Evolutionary conservation across 2,113 vertebrate species (phyloP).

Genomic region (Urocolius indicus): DNA sequence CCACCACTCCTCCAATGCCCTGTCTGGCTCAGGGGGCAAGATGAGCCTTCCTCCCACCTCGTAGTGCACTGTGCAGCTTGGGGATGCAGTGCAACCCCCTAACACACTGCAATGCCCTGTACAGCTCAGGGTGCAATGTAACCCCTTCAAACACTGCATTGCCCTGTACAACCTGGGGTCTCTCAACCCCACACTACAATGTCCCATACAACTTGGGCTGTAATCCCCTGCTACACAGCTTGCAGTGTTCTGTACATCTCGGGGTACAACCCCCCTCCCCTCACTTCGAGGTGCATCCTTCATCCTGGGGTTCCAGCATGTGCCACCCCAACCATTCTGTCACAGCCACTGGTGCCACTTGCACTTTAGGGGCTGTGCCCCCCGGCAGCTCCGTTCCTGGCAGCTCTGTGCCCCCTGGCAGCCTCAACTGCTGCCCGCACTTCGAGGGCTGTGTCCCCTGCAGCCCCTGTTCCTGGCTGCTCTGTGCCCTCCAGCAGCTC

Average conservation of each 20-base stretch:
- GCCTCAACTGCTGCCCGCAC: too few relatives aligned
- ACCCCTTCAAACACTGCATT: rapidly evolving
- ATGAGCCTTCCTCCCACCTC: rapidly evolving
- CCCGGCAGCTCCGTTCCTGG: too few relatives aligned
- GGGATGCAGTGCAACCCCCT: background rate
- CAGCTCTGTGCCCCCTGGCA: too few relatives aligned
- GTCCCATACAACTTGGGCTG: background rate
- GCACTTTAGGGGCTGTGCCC: too few relatives aligned
- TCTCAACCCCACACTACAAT: background rate
- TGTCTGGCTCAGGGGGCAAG: rapidly evolving
- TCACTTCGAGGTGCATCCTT: background rate
- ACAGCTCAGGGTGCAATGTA: background rate
- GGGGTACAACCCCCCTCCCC: too few relatives aligned
- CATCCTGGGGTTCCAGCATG: rapidly evolving
- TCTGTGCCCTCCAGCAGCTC: too few relatives aligned
- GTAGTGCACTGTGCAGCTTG: too few relatives aligned
- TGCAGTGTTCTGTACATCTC: rapidly evolving
- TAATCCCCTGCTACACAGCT: background rate
- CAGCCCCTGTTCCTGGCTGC: too few relatives aligned
- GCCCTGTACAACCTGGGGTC: background rate
- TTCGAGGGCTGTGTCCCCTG: too few relatives aligned
- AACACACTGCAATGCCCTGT: background rate
- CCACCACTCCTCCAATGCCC: background rate
- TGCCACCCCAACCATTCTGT: background rate
- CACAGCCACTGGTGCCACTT: background rate